These are phyloP conservation scores for Gonatopus flavifemur DNA, from an alignment of 1,140 invertebrate genomes.

Conservation along the genomic window DNA sequence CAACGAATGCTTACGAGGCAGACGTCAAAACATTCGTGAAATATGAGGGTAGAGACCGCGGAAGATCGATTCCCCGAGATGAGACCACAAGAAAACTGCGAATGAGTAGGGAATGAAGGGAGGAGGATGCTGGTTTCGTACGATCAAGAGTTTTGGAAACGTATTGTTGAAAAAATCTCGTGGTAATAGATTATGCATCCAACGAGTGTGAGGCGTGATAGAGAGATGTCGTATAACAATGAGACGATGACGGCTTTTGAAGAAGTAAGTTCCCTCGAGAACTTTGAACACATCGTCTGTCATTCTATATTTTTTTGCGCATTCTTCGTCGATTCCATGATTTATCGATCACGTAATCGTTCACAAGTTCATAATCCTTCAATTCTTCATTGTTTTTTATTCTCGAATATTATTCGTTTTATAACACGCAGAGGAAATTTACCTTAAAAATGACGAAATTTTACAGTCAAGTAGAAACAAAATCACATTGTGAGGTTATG, in stretches of 20 bases:
- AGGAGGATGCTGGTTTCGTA: slow-evolving; percentile 19
- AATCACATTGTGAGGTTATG: too few relatives aligned
- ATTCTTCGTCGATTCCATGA: slow-evolving; percentile 43
- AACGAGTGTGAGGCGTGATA: slow-evolving; percentile 41
- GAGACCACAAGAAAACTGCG: slow-evolving; percentile 10
- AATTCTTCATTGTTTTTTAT: too few relatives aligned
- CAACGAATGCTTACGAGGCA: slow-evolving; percentile 40
- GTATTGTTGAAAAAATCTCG: slow-evolving; percentile 54
- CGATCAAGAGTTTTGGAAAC: slow-evolving; percentile 27
- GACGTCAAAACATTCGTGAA: slow-evolving; percentile 54
- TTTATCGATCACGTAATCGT: too few relatives aligned
- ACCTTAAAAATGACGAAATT: too few relatives aligned
- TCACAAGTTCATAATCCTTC: too few relatives aligned
- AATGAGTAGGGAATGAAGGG: slow-evolving; percentile 18
- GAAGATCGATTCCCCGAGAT: slow-evolving; percentile 45
- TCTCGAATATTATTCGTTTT: too few relatives aligned
- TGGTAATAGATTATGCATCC: slow-evolving; percentile 60
- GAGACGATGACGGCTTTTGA: slow-evolving; percentile 41
- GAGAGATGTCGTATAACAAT: slow-evolving; percentile 52
- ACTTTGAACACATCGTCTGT: slow-evolving; percentile 28
- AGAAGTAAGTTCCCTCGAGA: slow-evolving; percentile 42
- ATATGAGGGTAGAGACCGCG: slow-evolving; percentile 46
- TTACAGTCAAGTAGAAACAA: too few relatives aligned
- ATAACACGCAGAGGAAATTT: too few relatives aligned
- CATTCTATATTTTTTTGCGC: too few relatives aligned